A percentile compares a stretch with the other conserved stretches of the same genome.
Conservation (phyloP, 1,140 invertebrate genomes). For the Aphelinus certus region DNA sequence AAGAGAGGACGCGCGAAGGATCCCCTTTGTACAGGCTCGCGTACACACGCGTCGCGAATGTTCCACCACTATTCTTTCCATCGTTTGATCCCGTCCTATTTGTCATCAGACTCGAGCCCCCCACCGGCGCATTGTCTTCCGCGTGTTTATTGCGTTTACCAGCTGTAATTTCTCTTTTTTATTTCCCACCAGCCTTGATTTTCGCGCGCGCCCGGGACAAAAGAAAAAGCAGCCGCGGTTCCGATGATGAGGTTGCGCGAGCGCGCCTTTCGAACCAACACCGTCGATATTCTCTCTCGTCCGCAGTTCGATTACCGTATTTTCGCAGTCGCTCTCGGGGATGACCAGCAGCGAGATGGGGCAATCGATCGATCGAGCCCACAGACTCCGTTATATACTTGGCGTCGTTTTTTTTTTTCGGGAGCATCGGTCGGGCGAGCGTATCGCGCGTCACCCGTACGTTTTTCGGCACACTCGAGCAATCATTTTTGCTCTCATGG, state of each 20-base stretch:
- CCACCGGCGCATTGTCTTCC: conserved; percentile 6
- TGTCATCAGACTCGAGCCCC: not conserved
- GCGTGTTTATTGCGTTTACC: conserved; percentile 4
- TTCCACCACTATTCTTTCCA: not conserved
- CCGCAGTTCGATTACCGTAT: conserved; percentile 16
- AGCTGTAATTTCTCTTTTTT: no score
- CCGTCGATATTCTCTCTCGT: not conserved
- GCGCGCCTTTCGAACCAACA: not conserved
- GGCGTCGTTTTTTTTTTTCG: not conserved
- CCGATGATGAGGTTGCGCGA: no score
- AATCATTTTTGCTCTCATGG: no score
- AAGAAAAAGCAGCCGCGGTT: no score
- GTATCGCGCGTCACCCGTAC: no score
- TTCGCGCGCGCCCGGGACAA: no score
- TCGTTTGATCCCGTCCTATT: not conserved
- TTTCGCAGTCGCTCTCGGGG: not conserved
- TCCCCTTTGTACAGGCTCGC: not conserved
- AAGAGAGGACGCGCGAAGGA: conserved; percentile 1
- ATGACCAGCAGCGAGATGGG: not conserved
- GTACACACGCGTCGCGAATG: not conserved
- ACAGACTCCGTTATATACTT: no score
- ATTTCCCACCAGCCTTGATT: no score
- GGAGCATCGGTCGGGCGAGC: not conserved
- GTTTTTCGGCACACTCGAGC: no score
- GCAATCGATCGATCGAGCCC: not conserved